A percentile compares a stretch with the other conserved stretches of the same genome.
These are phyloP conservation scores for Corydoras maculifer DNA, from an alignment of 2,113 vertebrate species.

Conservation along the genomic window DNA sequence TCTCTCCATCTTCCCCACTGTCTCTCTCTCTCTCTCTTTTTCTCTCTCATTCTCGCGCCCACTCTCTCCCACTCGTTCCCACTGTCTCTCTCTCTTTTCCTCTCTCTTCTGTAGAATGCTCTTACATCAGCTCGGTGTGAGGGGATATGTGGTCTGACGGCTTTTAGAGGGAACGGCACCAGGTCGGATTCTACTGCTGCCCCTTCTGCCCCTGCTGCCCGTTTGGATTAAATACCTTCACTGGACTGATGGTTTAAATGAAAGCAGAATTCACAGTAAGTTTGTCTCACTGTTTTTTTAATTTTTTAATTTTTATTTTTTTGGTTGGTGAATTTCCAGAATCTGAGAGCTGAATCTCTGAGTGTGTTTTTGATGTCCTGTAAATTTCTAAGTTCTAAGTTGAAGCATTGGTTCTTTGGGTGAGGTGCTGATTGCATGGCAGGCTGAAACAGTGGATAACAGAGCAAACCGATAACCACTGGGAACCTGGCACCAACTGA, in stretches of 20 bases:
- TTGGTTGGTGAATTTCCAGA: too few species aligned
- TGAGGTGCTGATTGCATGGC: conserved; percentile 52
- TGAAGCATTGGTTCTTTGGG: conserved; percentile 33
- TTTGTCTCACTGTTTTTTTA: too few species aligned
- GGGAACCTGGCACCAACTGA: conserved; percentile 34
- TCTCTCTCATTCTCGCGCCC: conserved; percentile 18
- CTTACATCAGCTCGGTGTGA: conserved; percentile 85
- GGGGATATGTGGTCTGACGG: conserved; percentile 43
- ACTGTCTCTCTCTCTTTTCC: conserved; percentile 27
- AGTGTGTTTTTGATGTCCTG: too few species aligned
- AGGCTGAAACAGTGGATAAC: conserved; percentile 46
- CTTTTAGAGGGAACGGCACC: conserved; percentile 37
- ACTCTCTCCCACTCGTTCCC: background rate
- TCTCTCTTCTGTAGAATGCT: conserved; percentile 63
- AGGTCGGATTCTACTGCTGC: conserved; percentile 38
- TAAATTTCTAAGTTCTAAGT: too few species aligned
- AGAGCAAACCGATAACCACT: conserved; percentile 38
- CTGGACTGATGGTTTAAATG: too few species aligned
- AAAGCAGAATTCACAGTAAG: too few species aligned
- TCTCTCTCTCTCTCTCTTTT: conserved; percentile 33
- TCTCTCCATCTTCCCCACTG: conserved; percentile 28
- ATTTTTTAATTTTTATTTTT: background rate
- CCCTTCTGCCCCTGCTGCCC: too few species aligned
- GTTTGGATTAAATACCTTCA: too few species aligned
- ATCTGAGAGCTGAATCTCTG: too few species aligned